phyloP scores from a whole-genome alignment of 2,113 vertebrate genomes.

The Triplophysa tibetana region DNA sequence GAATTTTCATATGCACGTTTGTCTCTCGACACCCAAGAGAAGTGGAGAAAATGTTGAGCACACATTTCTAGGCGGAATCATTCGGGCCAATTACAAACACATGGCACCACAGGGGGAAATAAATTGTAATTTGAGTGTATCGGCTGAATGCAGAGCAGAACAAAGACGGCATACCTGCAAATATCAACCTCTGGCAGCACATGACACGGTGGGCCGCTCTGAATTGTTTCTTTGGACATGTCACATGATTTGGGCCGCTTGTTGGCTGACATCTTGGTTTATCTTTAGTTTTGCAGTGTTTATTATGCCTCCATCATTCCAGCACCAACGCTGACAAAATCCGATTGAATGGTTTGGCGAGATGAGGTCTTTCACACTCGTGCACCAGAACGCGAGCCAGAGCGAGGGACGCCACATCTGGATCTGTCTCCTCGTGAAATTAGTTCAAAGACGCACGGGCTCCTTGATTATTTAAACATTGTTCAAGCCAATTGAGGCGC shows the following conservation, averaged over 20 bases:
- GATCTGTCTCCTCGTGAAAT: conserved; percentile 54
- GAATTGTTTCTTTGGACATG: not conserved
- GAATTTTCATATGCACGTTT: conserved; percentile 48
- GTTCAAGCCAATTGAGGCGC: conserved; percentile 58
- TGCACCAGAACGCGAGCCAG: conserved; percentile 17
- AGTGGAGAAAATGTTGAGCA: conserved; percentile 53
- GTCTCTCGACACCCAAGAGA: conserved; percentile 59
- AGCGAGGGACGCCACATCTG: conserved; percentile 56
- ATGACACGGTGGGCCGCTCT: not conserved
- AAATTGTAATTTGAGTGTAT: conserved; percentile 34
- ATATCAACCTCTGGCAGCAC: conserved; percentile 1
- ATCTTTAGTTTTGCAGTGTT: conserved; percentile 44
- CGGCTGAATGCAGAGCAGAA: conserved; percentile 21
- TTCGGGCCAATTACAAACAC: conserved; percentile 57
- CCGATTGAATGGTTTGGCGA: conserved; percentile 25
- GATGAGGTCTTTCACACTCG: conserved; percentile 29
- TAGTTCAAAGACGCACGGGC: conserved; percentile 61
- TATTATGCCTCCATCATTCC: conserved; percentile 42
- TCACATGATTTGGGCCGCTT: conserved; percentile 33
- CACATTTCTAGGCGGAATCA: conserved; percentile 44
- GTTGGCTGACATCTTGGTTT: conserved; percentile 23
- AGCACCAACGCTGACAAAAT: conserved; percentile 35
- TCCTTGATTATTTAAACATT: conserved; percentile 67
- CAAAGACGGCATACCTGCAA: conserved; percentile 14
- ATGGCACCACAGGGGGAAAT: conserved; percentile 36